Percentiles rank a stretch among this genome's conserved stretches.
Evolutionary conservation across 2,797 vertebrate genomes (phyloP).

Genomic region (Gallinago stenura): DNA sequence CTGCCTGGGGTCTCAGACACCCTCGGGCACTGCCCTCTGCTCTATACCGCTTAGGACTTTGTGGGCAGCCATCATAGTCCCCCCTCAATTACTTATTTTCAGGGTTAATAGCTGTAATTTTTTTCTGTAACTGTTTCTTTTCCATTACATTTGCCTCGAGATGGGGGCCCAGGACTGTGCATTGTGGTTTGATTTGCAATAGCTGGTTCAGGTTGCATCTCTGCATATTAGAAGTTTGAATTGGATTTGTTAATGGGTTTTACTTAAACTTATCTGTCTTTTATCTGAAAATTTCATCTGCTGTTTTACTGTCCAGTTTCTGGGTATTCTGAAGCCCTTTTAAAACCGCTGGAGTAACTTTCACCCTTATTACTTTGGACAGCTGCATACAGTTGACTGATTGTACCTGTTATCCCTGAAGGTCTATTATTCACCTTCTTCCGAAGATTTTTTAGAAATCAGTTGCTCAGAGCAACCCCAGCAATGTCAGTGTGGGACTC

Average conservation of each 20-base stretch:
- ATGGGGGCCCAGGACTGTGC: background rate
- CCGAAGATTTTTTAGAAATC: background rate
- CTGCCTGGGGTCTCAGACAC: background rate
- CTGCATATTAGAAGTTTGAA: background rate
- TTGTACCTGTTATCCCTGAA: background rate
- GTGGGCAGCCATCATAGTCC: background rate
- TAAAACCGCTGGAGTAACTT: background rate
- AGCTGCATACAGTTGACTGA: accelerated
- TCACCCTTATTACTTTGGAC: background rate
- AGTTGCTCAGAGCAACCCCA: background rate
- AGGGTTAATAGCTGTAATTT: background rate
- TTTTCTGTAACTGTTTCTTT: background rate
- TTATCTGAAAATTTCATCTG: background rate
- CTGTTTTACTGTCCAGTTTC: background rate
- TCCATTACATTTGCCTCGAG: background rate
- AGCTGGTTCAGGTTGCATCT: background rate
- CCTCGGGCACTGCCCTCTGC: background rate
- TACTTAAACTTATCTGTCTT: background rate
- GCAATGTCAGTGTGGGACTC: background rate
- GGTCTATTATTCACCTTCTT: background rate
- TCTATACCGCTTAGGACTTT: background rate
- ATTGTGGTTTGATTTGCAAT: background rate
- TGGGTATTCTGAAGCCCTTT: background rate
- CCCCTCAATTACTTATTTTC: background rate
- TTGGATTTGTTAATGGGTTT: background rate